A percentile compares a stretch with the other conserved stretches of the same genome.
Conservation (phyloP, 2,888 invertebrate genomes). For the Phrixothrix hirtus region DNA sequence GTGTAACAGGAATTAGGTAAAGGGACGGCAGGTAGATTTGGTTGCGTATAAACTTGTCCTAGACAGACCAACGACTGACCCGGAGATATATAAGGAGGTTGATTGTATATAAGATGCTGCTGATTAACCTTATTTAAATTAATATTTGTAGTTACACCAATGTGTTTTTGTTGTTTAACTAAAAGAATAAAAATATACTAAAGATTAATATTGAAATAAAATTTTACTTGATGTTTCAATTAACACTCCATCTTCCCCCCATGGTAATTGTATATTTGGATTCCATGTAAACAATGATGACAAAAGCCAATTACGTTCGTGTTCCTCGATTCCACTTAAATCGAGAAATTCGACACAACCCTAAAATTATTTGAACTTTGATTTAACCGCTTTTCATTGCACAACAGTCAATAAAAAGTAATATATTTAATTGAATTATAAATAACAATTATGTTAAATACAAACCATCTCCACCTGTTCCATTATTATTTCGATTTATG, state of each 20-base stretch:
- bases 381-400: not conserved
- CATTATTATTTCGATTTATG: slow-evolving; percentile 6
- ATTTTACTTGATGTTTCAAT: no score
- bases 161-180: no score
- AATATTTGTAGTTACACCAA: no score
- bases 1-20: no score
- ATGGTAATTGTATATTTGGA: slow-evolving; percentile 54
- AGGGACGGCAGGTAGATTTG: no score
- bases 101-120: no score
- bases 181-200: no score
- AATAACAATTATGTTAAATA: not conserved
- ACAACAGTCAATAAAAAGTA: not conserved
- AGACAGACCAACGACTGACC: no score
- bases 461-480: slow-evolving; percentile 18
- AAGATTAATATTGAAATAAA: no score
- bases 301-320: slow-evolving; percentile 66
- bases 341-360: slow-evolving; percentile 67
- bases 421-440: not conserved
- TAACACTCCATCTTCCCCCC: slow-evolving; percentile 39
- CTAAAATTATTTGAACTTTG: slow-evolving; percentile 2
- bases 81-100: no score
- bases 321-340: slow-evolving; percentile 72
- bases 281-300: slow-evolving; percentile 61
- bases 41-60: no score
- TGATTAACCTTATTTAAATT: no score